These are phyloP conservation scores for Poecilia gillii DNA, from an alignment of 2,797 vertebrate species.

Conservation along the genomic window DNA sequence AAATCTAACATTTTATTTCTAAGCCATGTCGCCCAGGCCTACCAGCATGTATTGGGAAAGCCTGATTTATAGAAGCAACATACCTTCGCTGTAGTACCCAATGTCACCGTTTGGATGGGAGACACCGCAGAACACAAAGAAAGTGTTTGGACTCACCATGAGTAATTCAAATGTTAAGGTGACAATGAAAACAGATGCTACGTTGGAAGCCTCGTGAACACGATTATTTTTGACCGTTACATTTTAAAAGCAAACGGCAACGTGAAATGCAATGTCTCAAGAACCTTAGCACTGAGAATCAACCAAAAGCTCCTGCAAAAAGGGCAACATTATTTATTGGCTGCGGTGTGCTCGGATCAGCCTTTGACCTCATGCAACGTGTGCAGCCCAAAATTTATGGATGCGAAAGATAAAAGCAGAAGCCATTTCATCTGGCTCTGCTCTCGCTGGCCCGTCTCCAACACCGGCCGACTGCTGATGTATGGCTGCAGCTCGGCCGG, in stretches of 20 bases:
- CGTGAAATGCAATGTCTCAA: neutral
- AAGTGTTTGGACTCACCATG: neutral
- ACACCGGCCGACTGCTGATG: constrained; percentile 46
- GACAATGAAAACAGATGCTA: neutral
- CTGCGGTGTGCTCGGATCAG: constrained; percentile 33
- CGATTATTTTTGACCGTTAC: neutral
- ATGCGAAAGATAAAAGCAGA: constrained; percentile 65
- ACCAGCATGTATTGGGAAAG: neutral
- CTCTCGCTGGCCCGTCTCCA: constrained; percentile 54
- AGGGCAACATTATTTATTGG: constrained; percentile 37
- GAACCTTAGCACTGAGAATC: neutral
- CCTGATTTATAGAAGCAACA: neutral
- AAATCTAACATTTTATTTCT: too few relatives aligned
- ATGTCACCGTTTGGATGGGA: neutral
- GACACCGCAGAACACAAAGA: neutral
- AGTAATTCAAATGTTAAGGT: neutral
- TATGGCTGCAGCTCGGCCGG: constrained; percentile 46
- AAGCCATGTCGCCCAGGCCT: too few relatives aligned
- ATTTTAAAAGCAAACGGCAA: neutral
- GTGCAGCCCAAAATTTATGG: constrained; percentile 44
- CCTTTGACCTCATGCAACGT: constrained; percentile 41
- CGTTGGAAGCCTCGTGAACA: neutral
- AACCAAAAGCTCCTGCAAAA: neutral
- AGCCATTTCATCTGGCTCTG: constrained; percentile 46
- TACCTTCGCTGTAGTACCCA: neutral